phyloP scores from a whole-genome alignment of 2,888 invertebrate genomes.

The Deilephila porcellus region DNA sequence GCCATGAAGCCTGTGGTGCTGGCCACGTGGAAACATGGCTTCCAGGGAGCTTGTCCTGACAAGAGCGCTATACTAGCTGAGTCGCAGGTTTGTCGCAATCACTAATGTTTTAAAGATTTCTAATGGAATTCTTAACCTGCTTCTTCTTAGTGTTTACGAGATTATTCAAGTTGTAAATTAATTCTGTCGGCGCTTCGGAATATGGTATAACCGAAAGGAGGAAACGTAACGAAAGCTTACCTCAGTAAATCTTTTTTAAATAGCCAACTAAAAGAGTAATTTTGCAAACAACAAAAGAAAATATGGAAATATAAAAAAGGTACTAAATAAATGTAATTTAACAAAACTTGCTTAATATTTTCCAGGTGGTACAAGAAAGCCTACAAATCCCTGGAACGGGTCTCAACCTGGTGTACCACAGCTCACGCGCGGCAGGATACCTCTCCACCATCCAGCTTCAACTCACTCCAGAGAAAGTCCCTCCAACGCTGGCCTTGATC shows the following conservation, averaged over 20 bases:
- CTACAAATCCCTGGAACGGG: conserved; percentile 97
- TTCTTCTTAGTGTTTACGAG: too few relatives aligned
- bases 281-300: background rate
- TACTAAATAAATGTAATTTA: background rate
- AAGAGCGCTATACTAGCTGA: conserved; percentile 95
- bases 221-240: too few relatives aligned
- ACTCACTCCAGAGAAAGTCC: conserved; percentile 93
- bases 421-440: conserved; percentile 96
- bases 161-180: too few relatives aligned
- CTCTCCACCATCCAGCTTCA: conserved; percentile 96
- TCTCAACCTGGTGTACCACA: conserved; percentile 98
- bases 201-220: too few relatives aligned
- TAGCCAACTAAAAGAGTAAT: background rate
- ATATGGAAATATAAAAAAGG: background rate
- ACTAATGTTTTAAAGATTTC: background rate
- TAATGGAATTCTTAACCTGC: too few relatives aligned
- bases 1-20: conserved; percentile 96
- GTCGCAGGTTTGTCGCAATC: conserved; percentile 86
- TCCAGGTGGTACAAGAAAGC: conserved; percentile 95
- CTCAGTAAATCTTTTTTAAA: too few relatives aligned
- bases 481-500: conserved; percentile 92
- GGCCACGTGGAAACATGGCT: conserved; percentile 97
- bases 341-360: conserved; percentile 29
- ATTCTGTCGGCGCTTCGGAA: too few relatives aligned
- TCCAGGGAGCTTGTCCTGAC: conserved; percentile 97